Evolutionary conservation across 1,140 invertebrate species (phyloP), one percentile per base, ranked within the genome.

Genomic region (Drosophila rhopaloa): DNA sequence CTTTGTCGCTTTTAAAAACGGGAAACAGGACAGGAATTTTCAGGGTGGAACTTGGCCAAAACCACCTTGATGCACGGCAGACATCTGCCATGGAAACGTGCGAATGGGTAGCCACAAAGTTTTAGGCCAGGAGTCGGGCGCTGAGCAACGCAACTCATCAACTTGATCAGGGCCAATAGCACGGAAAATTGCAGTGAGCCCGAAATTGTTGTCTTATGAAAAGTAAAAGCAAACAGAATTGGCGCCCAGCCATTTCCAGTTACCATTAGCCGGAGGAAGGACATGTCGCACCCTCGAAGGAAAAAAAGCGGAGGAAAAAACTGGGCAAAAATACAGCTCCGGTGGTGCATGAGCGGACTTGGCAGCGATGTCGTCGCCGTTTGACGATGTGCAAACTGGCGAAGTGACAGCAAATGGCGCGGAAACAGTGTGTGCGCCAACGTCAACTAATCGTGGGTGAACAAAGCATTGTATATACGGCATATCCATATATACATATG

Each of bases 381-480:
- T 79, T 81, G 84, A 89, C 84, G 84, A 88, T 88, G 84, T 88
- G 84, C 84, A 88, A 88, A 88, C 84, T 89, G 84, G 84, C 80
- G 73, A 89, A 88, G 84, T 88, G 84, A 88, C 84, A 89, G 84
- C 84, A 88, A 88, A 88, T 88, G 84, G 84, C 84, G 84, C 84
- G 84, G 84, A 88, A 88, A 88, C 73, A 72, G 80, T 81, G 53
- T 78, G 84, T 88, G 59, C 71, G 84, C 84, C 83, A 88, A 67
- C 78, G 83, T 88, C 82, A 86, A 88, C 83, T 88, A 88, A 88
- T 88, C 83, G 83, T 88, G 83, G 84, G 84, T 88, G 83, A 88
- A 88, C 67, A 88, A 89, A 88, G 83, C 76, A 76, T 77, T 54
- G 59, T 78, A 51, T 73, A 77, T 66, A 60, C 27, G 29, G 97